Conservation (phyloP, 2,113 vertebrate species). For the Platycercus adscitus region DNA sequence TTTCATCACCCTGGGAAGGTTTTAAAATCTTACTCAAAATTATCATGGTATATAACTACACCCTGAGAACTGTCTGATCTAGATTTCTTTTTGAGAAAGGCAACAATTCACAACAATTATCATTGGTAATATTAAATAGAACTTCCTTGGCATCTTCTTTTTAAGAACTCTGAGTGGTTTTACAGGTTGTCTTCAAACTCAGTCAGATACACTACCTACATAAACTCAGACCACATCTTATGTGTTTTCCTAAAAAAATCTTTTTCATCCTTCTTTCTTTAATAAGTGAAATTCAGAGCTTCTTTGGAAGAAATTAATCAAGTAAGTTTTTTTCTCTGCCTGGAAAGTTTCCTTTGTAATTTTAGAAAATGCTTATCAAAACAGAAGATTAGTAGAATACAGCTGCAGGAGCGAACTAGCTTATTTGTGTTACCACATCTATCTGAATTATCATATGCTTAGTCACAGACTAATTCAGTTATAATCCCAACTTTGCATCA, state of each 20-base stretch:
- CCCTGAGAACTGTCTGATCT: neutral
- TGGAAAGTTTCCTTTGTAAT: neutral
- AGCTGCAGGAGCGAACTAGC: neutral
- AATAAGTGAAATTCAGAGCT: neutral
- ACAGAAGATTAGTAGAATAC: neutral
- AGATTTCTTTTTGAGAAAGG: neutral
- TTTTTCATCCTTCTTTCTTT: neutral
- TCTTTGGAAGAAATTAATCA: neutral
- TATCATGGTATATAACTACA: neutral
- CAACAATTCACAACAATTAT: neutral
- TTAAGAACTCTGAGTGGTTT: neutral
- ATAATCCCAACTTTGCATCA: neutral
- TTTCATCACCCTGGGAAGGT: neutral
- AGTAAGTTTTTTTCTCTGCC: neutral
- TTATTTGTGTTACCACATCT: neutral
- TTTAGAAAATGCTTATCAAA: neutral
- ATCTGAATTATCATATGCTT: neutral
- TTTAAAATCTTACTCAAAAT: neutral
- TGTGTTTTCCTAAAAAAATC: neutral
- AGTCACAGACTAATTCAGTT: neutral
- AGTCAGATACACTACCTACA: neutral
- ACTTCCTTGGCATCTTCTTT: neutral
- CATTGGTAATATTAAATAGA: neutral
- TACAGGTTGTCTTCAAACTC: neutral
- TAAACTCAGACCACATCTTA: neutral